A percentile compares a stretch with the other conserved stretches of the same genome.
phyloP scores from a whole-genome alignment of 2,888 invertebrate species.

The Megalurothrips usitatus region DNA sequence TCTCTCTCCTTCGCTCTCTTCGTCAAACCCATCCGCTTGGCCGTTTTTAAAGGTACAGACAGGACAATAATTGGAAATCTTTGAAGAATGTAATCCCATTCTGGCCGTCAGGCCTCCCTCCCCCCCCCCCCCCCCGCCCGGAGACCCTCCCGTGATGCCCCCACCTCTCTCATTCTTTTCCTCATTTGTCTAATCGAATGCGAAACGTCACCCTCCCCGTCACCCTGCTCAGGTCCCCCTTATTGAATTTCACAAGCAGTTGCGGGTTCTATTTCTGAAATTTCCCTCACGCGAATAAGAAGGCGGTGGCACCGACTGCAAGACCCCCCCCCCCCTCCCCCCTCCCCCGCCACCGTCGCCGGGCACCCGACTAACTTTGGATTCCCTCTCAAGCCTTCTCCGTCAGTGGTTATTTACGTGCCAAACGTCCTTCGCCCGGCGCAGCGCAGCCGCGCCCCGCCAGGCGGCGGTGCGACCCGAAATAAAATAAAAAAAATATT shows the following conservation, averaged over 20 bases:
- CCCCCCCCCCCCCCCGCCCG: not conserved
- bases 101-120: not conserved
- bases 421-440: not conserved
- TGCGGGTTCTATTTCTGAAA: not conserved
- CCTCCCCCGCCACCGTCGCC: too few species aligned
- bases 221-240: not conserved
- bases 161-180: not conserved
- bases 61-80: constrained; percentile 23
- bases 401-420: not conserved
- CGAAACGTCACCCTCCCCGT: not conserved
- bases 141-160: not conserved
- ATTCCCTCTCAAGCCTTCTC: not conserved
- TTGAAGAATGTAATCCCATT: constrained; percentile 18
- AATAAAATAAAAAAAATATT: too few species aligned
- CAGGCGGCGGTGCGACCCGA: too few species aligned
- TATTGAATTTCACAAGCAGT: not conserved
- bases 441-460: not conserved
- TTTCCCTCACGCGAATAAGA: not conserved
- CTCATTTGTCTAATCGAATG: constrained; percentile 26
- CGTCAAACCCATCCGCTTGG: not conserved
- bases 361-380: too few species aligned
- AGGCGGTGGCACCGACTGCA: not conserved
- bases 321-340: too few species aligned
- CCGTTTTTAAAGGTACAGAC: constrained; percentile 3
- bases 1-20: not conserved